phyloP scores from a whole-genome alignment of 53 echinoderm and acorn worm species.

The Zoroaster sp. region DNA sequence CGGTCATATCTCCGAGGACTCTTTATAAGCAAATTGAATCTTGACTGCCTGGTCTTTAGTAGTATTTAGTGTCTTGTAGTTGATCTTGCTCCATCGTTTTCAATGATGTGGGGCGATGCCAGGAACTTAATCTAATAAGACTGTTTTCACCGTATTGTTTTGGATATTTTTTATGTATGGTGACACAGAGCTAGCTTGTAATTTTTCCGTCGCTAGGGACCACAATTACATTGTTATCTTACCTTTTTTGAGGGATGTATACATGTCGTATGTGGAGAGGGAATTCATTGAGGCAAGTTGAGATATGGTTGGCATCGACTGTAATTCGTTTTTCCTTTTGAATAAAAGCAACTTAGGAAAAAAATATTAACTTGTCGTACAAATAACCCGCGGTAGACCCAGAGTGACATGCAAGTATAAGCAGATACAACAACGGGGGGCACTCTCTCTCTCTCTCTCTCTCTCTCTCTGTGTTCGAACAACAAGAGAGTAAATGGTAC shows the following conservation, averaged over 20 bases:
- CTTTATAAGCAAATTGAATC: conserved; percentile 44
- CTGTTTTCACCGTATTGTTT: conserved; percentile 44
- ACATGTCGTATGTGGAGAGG: conserved; percentile 2
- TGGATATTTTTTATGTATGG: conserved; percentile 11
- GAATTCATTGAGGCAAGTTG: background rate
- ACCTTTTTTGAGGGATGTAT: background rate
- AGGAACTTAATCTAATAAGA: conserved; percentile 24
- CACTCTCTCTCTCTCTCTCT: too few relatives aligned
- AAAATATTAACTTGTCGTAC: background rate
- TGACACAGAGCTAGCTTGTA: conserved; percentile 35
- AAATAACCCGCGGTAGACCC: background rate
- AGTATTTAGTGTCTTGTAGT: conserved; percentile 43
- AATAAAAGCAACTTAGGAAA: background rate
- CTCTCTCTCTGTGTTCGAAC: too few relatives aligned
- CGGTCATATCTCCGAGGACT: conserved; percentile 23
- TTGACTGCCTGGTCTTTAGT: conserved; percentile 26
- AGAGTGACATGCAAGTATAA: background rate
- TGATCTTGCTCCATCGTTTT: conserved; percentile 16
- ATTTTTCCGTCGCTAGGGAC: conserved; percentile 21
- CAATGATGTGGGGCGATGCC: conserved; percentile 35
- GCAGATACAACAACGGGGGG: too few relatives aligned
- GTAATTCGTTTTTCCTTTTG: conserved; percentile 9
- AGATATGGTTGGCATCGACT: background rate
- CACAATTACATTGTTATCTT: conserved; percentile 4
- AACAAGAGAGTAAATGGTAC: too few relatives aligned